These are phyloP conservation scores for Malurus cyaneus DNA, from an alignment of 2,113 vertebrate genomes.

Conservation along the genomic window DNA sequence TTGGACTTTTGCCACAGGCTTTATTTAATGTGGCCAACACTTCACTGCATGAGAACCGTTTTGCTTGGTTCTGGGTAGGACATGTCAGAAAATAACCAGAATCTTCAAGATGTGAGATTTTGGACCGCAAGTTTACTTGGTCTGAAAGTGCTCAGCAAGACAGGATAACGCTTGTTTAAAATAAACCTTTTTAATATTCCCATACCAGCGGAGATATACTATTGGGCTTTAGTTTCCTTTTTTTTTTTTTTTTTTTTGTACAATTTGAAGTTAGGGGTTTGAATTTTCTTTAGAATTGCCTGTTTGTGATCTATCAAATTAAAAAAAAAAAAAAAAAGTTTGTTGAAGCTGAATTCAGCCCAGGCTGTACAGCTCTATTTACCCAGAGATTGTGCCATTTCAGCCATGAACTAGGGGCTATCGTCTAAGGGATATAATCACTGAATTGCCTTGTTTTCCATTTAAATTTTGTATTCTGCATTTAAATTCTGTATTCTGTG, in stretches of 20 bases:
- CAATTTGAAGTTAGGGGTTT: neutral
- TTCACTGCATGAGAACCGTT: neutral
- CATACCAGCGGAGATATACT: accelerated
- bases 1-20: constrained; percentile 41
- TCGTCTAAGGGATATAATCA: neutral
- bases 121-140: neutral
- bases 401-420: accelerated
- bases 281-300: neutral
- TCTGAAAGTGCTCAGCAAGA: neutral
- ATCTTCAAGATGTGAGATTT: neutral
- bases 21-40: constrained; percentile 38
- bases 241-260: neutral
- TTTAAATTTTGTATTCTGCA: neutral
- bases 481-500: neutral
- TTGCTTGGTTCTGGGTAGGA: neutral
- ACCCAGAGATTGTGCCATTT: neutral
- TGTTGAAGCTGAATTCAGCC: neutral
- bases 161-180: neutral
- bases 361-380: neutral
- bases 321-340: neutral
- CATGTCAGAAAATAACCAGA: neutral
- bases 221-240: neutral
- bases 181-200: neutral
- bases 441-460: neutral
- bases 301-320: neutral